Base-by-base conservation (phyloP, 2,113 vertebrate species). In the Thinocorus orbignyianus region DNA sequence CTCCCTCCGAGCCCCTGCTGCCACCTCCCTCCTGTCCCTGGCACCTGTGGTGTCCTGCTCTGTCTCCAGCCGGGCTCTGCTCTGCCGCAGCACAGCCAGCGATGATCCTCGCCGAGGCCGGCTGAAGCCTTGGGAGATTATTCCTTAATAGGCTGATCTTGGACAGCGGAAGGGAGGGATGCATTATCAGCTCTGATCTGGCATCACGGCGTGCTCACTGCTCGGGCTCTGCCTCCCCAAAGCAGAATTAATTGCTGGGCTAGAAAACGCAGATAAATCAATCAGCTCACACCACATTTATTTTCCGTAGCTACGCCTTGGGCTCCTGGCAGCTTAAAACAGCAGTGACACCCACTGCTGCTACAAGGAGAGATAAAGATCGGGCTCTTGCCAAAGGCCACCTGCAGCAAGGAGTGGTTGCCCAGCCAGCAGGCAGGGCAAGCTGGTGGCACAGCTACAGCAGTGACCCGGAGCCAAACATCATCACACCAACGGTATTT, bases 31-130 rank as follows among this genome's bases (percentile, higher is more conserved):
- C 66, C 31, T 4, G 2, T 7, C 54, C 86, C 62, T 10, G 0
- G 81, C 58, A 92, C 86, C 89, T 91, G 20, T 19, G 37, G 49
- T 11, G 62, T 52, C 74, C 58, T 0, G 52, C 86, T 55, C 42
- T 3, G 60, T 41, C 74, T 44, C 58, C n/a, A 24, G 77, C n/a
- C 0, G 0, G 60, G 55, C 70, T 66, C 17, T 3, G 55, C 41
- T 25, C 46, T 11, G 65, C 60, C 0, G 0, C 1, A 1, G 8
- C 4, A 41, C 49, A 30, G 71, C 74, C 1, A 0, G 9, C 0
- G 14, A 41, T 4, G 68, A 9, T 83, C 70, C 83, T 80, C 1
- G 0, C 62, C 19, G 79, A 16, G 74, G 60, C 22, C 0, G 1
- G 37, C 42, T 20, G 26, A 18, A 55, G 39, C 57, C 24, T 10